Conservation (phyloP, 1,140 invertebrate genomes). For the Drosophila nasuta region DNA sequence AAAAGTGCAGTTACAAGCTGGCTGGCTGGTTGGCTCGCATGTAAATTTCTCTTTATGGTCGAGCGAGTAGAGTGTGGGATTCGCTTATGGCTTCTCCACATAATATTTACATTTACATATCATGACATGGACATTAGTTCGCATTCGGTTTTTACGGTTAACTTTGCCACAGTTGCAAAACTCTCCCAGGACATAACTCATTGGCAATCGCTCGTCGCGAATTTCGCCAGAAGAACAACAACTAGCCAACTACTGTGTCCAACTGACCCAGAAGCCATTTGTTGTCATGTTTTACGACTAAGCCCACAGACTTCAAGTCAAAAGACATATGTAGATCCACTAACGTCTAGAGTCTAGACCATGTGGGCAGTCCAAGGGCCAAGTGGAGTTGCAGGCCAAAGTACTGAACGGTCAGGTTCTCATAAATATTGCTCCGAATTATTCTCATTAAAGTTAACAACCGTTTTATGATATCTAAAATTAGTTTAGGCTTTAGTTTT, state of each 20-base stretch:
- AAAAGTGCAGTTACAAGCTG: constrained; percentile 28
- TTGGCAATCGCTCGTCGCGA: constrained; percentile 32
- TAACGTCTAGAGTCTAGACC: background rate
- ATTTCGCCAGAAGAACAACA: constrained; percentile 56
- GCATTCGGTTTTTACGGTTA: constrained; percentile 57
- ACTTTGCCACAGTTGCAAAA: constrained; percentile 35
- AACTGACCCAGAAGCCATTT: constrained; percentile 78
- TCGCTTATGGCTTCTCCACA: constrained; percentile 67
- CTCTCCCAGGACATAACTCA: constrained; percentile 71
- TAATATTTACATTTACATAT: constrained; percentile 78
- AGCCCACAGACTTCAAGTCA: constrained; percentile 1
- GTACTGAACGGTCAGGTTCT: background rate
- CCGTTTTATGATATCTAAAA: no score
- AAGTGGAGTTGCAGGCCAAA: background rate
- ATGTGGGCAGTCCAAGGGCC: constrained; percentile 33
- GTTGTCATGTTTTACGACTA: constrained; percentile 69
- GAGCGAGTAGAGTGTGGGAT: constrained; percentile 71
- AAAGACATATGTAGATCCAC: background rate
- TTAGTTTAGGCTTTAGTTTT: no score
- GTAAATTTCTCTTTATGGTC: constrained; percentile 75
- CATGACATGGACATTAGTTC: constrained; percentile 79
- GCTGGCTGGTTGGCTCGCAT: constrained; percentile 35
- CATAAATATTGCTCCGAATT: background rate
- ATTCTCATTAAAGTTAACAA: no score
- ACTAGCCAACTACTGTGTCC: constrained; percentile 72